phyloP scores from a whole-genome alignment of 2,797 vertebrate species.

The Vespertilio murinus region DNA sequence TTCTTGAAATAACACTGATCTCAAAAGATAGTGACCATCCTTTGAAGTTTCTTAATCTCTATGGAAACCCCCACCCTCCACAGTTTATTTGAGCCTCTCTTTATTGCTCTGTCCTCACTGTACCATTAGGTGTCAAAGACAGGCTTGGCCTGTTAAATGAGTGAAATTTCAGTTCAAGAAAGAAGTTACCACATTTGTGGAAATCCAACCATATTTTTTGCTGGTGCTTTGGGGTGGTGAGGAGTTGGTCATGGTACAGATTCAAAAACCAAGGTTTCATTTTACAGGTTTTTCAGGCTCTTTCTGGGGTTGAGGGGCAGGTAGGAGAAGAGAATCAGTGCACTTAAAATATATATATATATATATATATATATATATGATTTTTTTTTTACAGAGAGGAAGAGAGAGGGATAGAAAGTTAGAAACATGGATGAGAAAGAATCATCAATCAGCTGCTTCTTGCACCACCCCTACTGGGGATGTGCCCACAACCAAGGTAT shows the following conservation, averaged over 20 bases:
- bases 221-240: background rate
- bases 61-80: background rate
- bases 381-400: too few relatives aligned
- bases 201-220: background rate
- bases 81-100: background rate
- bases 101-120: background rate
- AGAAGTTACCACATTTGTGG: background rate
- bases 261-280: background rate
- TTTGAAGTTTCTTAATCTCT: background rate
- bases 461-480: too few relatives aligned
- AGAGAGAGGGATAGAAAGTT: too few relatives aligned
- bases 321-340: background rate
- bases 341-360: background rate
- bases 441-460: too few relatives aligned
- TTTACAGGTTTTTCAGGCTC: background rate
- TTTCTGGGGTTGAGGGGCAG: background rate
- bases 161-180: background rate
- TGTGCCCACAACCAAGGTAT: too few relatives aligned
- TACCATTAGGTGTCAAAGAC: background rate
- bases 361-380: too few relatives aligned
- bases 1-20: background rate
- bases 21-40: background rate
- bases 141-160: background rate
- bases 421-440: too few relatives aligned
- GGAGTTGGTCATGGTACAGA: background rate